phyloP scores from a whole-genome alignment of 53 echinoderm and acorn worm species.

The Stichopus horrens region DNA sequence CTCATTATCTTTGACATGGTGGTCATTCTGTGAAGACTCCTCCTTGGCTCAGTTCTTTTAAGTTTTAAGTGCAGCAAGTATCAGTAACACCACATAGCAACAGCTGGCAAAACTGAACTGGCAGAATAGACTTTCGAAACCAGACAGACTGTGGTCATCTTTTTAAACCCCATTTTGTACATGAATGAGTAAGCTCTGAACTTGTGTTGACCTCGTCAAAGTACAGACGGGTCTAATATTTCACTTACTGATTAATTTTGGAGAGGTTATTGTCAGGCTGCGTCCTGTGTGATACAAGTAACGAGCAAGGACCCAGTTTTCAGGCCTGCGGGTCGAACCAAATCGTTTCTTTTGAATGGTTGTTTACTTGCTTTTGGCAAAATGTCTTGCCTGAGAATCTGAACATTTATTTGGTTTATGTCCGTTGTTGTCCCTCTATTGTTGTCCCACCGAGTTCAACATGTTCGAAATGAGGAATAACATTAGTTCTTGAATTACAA shows the following conservation, averaged over 20 bases:
- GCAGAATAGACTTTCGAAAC: too few relatives aligned
- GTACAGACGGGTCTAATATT: not conserved
- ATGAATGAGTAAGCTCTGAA: not conserved
- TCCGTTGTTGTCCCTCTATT: not conserved
- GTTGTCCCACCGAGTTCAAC: not conserved
- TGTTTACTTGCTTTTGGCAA: constrained; percentile 19
- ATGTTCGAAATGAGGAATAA: not conserved
- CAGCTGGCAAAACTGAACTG: too few relatives aligned
- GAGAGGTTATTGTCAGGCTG: constrained; percentile 9
- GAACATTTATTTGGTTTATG: not conserved
- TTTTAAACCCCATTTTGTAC: not conserved
- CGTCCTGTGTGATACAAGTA: not conserved
- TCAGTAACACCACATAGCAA: too few relatives aligned
- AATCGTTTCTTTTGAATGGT: constrained; percentile 28
- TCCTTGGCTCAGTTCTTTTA: too few relatives aligned
- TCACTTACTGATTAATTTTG: constrained; percentile 31
- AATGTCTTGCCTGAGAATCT: not conserved
- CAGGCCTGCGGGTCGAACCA: not conserved
- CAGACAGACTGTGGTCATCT: too few relatives aligned
- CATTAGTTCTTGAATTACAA: too few relatives aligned
- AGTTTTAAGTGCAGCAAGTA: too few relatives aligned
- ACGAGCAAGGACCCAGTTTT: not conserved
- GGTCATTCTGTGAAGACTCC: too few relatives aligned
- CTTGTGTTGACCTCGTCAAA: not conserved
- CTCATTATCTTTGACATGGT: too few relatives aligned